Conservation (phyloP, 2,113 vertebrate species). For the Caranx melampygus region DNA sequence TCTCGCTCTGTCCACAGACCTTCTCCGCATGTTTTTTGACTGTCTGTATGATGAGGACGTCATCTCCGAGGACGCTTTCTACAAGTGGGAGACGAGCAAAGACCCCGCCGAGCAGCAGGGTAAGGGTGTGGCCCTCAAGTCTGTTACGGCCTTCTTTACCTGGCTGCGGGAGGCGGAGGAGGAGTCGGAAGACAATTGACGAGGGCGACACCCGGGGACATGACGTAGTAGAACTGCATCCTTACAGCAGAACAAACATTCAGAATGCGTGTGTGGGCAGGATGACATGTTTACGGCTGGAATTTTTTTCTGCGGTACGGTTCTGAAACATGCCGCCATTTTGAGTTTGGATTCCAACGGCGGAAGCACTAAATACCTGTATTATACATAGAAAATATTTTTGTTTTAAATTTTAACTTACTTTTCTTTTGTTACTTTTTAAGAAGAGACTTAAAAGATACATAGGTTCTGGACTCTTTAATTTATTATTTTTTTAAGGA, state of each 20-base stretch:
- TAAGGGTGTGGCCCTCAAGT: slow-evolving; percentile 96
- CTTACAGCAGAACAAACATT: slow-evolving; percentile 78
- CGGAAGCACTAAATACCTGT: slow-evolving; percentile 93
- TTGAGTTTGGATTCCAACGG: slow-evolving; percentile 84
- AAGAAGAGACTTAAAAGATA: slow-evolving; percentile 91
- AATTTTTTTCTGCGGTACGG: slow-evolving; percentile 86
- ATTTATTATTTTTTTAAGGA: slow-evolving; percentile 99
- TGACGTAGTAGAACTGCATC: slow-evolving; percentile 83
- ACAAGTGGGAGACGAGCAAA: slow-evolving; percentile 97
- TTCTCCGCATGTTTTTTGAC: slow-evolving; percentile 98
- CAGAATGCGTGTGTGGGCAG: slow-evolving; percentile 78
- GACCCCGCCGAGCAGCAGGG: slow-evolving; percentile 95
- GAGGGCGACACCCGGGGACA: slow-evolving; percentile 82
- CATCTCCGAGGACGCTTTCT: slow-evolving; percentile 98
- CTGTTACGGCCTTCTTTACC: slow-evolving; percentile 96
- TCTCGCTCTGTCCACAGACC: slow-evolving; percentile 81
- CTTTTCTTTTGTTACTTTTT: slow-evolving; percentile 92
- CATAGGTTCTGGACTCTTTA: slow-evolving; percentile 93
- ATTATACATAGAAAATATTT: slow-evolving; percentile 99
- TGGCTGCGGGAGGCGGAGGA: slow-evolving; percentile 99
- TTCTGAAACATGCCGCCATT: slow-evolving; percentile 81
- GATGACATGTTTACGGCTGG: slow-evolving; percentile 86
- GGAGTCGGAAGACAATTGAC: slow-evolving; percentile 98
- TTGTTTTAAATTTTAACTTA: slow-evolving; percentile 94
- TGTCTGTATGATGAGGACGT: slow-evolving; percentile 99